Percentiles rank a stretch among this genome's conserved stretches.
Conservation (phyloP, 2,113 vertebrate species). For the Mesitornis unicolor region DNA sequence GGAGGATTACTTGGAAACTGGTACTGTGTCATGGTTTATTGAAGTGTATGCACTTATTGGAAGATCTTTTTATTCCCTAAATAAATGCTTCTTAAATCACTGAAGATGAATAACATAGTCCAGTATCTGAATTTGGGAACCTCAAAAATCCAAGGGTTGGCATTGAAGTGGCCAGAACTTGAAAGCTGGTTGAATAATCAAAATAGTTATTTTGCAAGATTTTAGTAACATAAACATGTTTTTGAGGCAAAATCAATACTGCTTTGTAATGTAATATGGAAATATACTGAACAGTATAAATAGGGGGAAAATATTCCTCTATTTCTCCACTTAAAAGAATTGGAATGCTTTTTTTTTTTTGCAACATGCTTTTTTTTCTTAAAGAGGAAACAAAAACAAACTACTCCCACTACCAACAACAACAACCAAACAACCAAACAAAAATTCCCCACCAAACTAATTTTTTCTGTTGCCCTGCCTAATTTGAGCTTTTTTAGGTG, state of each 20-base stretch:
- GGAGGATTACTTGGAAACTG: not conserved
- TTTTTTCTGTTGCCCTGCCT: not conserved
- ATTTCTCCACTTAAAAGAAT: not conserved
- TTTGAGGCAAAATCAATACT: not conserved
- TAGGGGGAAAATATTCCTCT: not conserved
- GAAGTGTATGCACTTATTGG: fast-evolving
- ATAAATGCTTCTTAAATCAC: not conserved
- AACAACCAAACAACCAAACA: no score
- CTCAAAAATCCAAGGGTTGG: not conserved
- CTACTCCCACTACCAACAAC: no score
- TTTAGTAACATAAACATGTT: not conserved
- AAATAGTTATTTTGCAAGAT: not conserved
- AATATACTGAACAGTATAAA: not conserved
- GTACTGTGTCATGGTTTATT: not conserved
- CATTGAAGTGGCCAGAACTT: not conserved
- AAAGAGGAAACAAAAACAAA: no score
- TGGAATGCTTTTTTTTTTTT: not conserved
- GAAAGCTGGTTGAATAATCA: not conserved
- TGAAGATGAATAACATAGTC: not conserved
- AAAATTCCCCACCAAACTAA: no score
- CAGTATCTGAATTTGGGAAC: not conserved
- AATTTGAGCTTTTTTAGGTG: not conserved
- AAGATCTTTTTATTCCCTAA: not conserved
- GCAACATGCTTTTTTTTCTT: not conserved
- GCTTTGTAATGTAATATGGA: not conserved